A percentile compares a stretch with the other conserved stretches of the same genome.
Evolutionary conservation across 2,113 vertebrate genomes (phyloP).

Genomic region (Clarias macrocephalus): DNA sequence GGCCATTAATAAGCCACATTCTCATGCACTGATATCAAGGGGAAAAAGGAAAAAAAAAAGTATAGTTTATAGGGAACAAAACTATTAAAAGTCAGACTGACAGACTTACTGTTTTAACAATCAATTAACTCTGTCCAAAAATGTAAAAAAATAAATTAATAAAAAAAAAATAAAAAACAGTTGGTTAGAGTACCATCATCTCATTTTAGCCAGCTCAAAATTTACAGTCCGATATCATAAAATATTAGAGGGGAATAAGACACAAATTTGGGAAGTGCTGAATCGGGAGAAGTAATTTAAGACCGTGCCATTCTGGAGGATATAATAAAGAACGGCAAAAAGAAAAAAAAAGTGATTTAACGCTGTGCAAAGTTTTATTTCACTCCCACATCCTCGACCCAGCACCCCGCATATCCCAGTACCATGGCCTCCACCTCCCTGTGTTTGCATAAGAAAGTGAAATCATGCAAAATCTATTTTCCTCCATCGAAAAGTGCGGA

Average conservation of each 20-base stretch:
- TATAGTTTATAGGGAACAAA: neutral
- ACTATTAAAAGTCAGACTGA: neutral
- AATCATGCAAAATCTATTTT: constrained; percentile 54
- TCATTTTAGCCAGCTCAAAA: constrained; percentile 38
- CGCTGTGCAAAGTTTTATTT: constrained; percentile 47
- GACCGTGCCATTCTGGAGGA: constrained; percentile 20
- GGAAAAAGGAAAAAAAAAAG: neutral
- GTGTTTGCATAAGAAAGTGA: constrained; percentile 43
- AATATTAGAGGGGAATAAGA: constrained; percentile 36
- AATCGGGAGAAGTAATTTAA: constrained; percentile 49
- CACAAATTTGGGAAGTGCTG: constrained; percentile 38
- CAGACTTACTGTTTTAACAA: constrained; percentile 12
- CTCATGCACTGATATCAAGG: neutral
- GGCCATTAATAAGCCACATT: neutral
- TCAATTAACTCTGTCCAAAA: neutral
- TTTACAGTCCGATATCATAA: constrained; percentile 41
- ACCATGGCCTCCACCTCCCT: constrained; percentile 10
- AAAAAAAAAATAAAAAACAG: neutral
- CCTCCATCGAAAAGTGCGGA: constrained; percentile 48
- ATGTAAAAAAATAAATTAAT: neutral
- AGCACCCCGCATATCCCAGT: constrained; percentile 35
- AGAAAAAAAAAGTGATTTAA: constrained; percentile 38
- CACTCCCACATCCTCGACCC: constrained; percentile 45
- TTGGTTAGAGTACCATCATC: constrained; percentile 27
- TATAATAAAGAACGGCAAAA: constrained; percentile 44